Evolutionary conservation across 2,888 invertebrate genomes (phyloP), one percentile per base, ranked within the genome.

Genomic region (Amphipoea lucens): DNA sequence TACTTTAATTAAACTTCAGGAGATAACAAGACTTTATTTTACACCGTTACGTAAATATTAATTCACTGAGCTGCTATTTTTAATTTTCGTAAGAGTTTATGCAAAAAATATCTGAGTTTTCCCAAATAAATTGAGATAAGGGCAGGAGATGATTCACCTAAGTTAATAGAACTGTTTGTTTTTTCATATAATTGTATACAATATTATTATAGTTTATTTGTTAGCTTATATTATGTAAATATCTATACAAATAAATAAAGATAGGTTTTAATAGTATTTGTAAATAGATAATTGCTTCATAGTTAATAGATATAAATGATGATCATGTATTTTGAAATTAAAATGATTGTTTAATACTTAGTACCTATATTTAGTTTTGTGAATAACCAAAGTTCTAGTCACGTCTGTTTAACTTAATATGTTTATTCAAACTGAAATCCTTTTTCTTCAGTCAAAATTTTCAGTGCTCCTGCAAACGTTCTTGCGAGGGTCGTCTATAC

Each of bases 1-100:
- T 77, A 29, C 67, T 81, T 88, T 81, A 85, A 85, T 88, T 88
- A 77, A 84, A 76, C 71, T 79, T 74, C 51, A 75, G 17, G 20
- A n/a, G 72, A 72, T 67, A 60, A 51, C 62, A 54, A 57, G 72
- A 36, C 57, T 77, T 62, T 42, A 63, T 75, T 75, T 66, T 29
- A 48, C 20, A 74, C 45, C 20, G 40, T 66, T 65, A 9, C 65
- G 65, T 57, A 48, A 45, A 57, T n/a, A 54, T 66, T 70, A 48
- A 66, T 48, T 83, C 9, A 45, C 36, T 51, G 12, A 60, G 14
- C 2, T 17, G 54, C 5, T 1, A 42, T 45, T 78, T 62, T 67
- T 6, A 51, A 51, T 60, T 57, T 78, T 29, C 2, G 4, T 17
- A 17, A 40, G 12, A 23, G 5, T 75, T 23, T 5, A 17, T 42